Conservation (phyloP, 2,113 vertebrate species). For the Loxodonta africana region DNA sequence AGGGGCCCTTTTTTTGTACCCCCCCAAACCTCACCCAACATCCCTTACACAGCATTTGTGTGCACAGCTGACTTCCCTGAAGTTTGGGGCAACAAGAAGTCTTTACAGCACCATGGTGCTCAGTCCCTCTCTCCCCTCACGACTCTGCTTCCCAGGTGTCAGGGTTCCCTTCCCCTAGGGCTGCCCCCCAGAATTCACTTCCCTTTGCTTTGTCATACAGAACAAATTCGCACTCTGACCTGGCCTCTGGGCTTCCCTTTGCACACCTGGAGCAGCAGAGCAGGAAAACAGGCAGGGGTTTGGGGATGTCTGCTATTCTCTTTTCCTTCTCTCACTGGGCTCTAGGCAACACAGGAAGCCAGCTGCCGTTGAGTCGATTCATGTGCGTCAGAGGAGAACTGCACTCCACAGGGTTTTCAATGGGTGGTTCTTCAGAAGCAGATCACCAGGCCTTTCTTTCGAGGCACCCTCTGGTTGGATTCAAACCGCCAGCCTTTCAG, state of each 20-base stretch:
- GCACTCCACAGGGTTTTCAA: background rate
- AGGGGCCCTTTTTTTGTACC: background rate
- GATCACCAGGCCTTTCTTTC: background rate
- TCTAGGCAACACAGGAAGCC: background rate
- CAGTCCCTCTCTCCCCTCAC: background rate
- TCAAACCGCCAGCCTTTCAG: background rate
- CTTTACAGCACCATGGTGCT: accelerated
- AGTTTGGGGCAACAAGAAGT: background rate
- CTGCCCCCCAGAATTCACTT: background rate
- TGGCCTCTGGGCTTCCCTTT: background rate
- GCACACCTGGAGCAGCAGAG: background rate
- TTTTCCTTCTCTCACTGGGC: background rate
- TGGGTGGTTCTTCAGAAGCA: background rate
- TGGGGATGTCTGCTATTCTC: background rate
- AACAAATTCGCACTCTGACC: background rate
- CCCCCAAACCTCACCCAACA: background rate
- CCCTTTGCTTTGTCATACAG: background rate
- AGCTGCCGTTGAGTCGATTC: background rate
- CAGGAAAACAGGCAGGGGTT: background rate
- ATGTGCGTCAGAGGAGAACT: background rate
- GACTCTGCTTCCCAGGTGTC: background rate
- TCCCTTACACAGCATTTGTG: background rate
- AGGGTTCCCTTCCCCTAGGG: background rate
- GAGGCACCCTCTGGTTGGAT: background rate
- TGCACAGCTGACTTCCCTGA: background rate